A percentile compares a stretch with the other conserved stretches of the same genome.
Evolutionary conservation across 2,113 vertebrate genomes (phyloP).

Genomic region (Noturus placidus): DNA sequence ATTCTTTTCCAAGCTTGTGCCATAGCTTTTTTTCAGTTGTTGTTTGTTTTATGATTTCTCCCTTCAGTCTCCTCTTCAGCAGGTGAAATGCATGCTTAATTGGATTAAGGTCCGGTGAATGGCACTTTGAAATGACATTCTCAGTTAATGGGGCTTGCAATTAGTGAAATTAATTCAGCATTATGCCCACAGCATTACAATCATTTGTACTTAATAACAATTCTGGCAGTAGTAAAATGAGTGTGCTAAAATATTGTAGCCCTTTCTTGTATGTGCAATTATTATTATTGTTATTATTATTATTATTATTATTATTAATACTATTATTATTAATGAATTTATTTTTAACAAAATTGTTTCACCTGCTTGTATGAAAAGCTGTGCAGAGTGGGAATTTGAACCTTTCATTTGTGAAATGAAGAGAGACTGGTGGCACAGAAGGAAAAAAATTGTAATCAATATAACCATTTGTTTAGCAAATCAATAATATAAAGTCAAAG

Average conservation of each 20-base stretch:
- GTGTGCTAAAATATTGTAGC: conserved; percentile 37
- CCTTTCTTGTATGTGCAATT: no score
- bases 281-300: no score
- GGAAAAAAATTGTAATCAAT: neutral
- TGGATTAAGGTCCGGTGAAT: no score
- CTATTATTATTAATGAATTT: no score
- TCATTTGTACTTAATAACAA: neutral
- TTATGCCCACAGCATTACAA: neutral
- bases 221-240: conserved; percentile 11
- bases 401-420: neutral
- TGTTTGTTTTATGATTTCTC: no score
- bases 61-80: no score
- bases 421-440: neutral
- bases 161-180: neutral
- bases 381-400: neutral
- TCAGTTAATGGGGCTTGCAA: neutral
- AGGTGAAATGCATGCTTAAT: no score
- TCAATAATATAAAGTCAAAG: neutral
- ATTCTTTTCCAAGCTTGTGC: no score
- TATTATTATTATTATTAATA: no score
- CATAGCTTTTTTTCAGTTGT: no score
- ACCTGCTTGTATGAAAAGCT: neutral
- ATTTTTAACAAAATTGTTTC: neutral
- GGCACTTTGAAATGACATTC: neutral
- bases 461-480: neutral